Percentiles rank a stretch among this genome's conserved stretches.
Conservation (phyloP, 2,113 vertebrate genomes). For the Osmerus mordax region DNA sequence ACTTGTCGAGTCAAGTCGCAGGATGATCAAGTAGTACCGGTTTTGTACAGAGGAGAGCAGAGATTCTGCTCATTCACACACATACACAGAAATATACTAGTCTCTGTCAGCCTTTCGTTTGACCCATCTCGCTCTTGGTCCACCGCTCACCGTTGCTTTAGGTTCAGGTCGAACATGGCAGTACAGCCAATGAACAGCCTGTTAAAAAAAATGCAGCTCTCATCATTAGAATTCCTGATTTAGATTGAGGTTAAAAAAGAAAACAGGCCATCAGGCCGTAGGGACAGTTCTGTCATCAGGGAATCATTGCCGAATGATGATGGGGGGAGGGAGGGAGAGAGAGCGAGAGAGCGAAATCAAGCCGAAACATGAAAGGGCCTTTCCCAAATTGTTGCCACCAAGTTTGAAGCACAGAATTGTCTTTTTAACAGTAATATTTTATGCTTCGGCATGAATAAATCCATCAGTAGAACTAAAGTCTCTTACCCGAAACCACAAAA, state of each 20-base stretch:
- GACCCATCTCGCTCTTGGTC: slow-evolving; percentile 5
- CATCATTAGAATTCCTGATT: background rate
- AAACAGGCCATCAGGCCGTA: background rate
- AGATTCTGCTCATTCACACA: slow-evolving; percentile 11
- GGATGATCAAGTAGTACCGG: slow-evolving; percentile 34
- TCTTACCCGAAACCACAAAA: no score
- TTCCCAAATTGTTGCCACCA: no score
- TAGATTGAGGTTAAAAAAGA: background rate
- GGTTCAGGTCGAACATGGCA: background rate
- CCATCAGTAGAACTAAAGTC: no score
- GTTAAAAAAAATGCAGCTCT: background rate
- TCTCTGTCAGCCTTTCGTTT: slow-evolving; percentile 6
- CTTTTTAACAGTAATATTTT: no score
- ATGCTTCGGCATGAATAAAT: no score
- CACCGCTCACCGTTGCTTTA: background rate
- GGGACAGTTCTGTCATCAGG: background rate
- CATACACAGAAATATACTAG: background rate
- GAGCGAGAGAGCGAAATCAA: background rate
- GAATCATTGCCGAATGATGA: background rate
- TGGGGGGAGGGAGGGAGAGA: background rate
- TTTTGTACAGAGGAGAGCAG: slow-evolving; percentile 32
- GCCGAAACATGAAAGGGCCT: no score
- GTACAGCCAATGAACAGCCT: background rate
- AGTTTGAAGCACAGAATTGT: no score
- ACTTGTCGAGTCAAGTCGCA: slow-evolving; percentile 57